phyloP scores from a whole-genome alignment of 2,113 vertebrate species.

The Gracilinanus agilis region DNA sequence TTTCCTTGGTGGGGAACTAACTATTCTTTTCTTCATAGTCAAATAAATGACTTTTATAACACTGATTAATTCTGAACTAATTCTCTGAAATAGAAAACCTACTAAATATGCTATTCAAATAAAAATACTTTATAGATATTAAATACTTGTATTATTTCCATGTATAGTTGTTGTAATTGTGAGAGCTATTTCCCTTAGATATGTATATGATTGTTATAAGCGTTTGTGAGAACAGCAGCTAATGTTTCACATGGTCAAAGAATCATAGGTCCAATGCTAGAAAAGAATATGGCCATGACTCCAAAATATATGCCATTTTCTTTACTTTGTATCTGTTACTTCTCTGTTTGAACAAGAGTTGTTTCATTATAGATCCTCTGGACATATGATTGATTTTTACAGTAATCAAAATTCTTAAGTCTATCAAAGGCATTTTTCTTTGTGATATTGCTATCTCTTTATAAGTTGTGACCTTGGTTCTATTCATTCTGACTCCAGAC shows the following conservation, averaged over 20 bases:
- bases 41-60: slow-evolving; percentile 24
- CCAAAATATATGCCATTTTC: neutral
- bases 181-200: slow-evolving; percentile 9
- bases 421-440: neutral
- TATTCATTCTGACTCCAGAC: neutral
- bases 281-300: neutral
- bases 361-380: neutral
- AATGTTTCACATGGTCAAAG: neutral
- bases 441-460: neutral
- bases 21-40: neutral
- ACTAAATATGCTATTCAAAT: slow-evolving; percentile 35
- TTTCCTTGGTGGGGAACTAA: slow-evolving; percentile 20
- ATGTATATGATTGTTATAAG: neutral
- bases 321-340: neutral
- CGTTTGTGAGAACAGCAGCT: neutral
- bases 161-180: neutral
- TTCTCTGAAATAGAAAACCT: slow-evolving; percentile 24
- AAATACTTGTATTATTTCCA: slow-evolving; percentile 9
- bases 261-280: neutral
- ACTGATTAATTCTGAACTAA: neutral
- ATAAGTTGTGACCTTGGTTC: neutral
- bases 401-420: neutral
- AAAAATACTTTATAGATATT: neutral
- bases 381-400: neutral
- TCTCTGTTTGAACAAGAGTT: neutral